Evolutionary conservation across 2,797 vertebrate genomes (phyloP), one percentile per base, ranked within the genome.

Genomic region (Myotis vivesi): DNA sequence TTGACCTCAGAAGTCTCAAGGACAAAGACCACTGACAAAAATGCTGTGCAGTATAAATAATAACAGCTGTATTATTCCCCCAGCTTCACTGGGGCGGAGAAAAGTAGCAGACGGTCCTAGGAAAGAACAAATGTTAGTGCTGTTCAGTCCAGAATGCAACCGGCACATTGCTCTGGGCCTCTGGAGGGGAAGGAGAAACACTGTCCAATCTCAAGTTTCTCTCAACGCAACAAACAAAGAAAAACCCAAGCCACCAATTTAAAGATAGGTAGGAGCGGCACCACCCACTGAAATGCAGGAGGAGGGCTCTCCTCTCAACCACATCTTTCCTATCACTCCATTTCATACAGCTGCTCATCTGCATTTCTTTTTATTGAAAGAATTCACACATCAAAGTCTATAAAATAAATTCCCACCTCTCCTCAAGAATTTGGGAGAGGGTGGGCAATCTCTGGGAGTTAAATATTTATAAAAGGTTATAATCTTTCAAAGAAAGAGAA

Each of bases 41-140:
- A 87, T 25, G 76, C 69, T 36, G 12, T 25, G 41, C 68, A 71
- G 89, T 46, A 76, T 87, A 94, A 96, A 97, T 92, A 96, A 92
- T 86, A 97, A 97, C 95, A 97, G 97, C 94, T 97, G 96, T 96
- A 96, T 96, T 94, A 95, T 76, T 83, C 79, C 19, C 51, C 68
- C 38, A 84, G 92, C 90, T 96, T 88, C 97, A 97, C 85, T 95
- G 90, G 90, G 96, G 97, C 94, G 91, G 94, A 97, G 95, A 94
- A 92, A 95, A 12, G 62, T 1, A 95, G 96, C 97, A 97, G 97
- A 95, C 86, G 95, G 97, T 88, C 84, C 36, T 36, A 0, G 15
- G 59, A 62, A 92, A 84, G 94, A 96, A 90, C 96, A 97, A 97
- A 97, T 97, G 96, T 59, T 77, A 91, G 33, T 41, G 57, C 89